Evolutionary conservation across 2,888 invertebrate genomes (phyloP), one percentile per base, ranked within the genome.

Genomic region (Sylvicola cinctus): DNA sequence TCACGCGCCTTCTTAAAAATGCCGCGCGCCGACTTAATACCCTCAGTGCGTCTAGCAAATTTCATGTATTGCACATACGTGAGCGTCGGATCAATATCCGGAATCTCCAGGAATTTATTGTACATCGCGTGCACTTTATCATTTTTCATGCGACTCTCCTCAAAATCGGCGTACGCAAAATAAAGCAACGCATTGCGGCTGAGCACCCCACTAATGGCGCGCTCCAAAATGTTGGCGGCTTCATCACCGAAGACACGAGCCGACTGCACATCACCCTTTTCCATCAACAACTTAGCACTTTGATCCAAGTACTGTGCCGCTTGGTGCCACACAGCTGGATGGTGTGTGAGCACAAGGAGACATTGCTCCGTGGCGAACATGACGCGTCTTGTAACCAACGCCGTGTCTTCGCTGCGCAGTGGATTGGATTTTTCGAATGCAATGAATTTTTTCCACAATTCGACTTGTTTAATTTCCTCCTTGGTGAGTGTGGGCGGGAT

Each of bases 351-450:
- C 49, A 96, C 96, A 30, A 99, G 61, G 32, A 99, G 61, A 45
- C 95, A 90, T 57, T 99, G 96, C 51, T 98, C 98, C 41, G 96
- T 90, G 0, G 96, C 95, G 64, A 96, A 98, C 75, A 95, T 91
- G 1, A 98, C 96, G 41, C 96, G 64, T 34, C 87, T 74, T 0
- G 93, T 91, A 8, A 95, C 79, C 8, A 90, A 59, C 0, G 90
- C 80, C 0, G 90, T 87, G 55, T 99, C 98, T 52, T 98, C 98
- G 0, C 91, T 90, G 10, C 93, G 69, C 35, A 98, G 61, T 0
- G 98, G 98, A 62, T 99, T 99, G 17, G 78, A 74, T 37, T 95
- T 83, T 60, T 99, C 98, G 84, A 95, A 99, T 1, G 74, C 65
- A 44, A 99, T 95, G 54, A 95, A 98, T 50, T 93, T 95, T 60